phyloP scores from a whole-genome alignment of 1,140 invertebrate species.

The Zaprionus ornatus region DNA sequence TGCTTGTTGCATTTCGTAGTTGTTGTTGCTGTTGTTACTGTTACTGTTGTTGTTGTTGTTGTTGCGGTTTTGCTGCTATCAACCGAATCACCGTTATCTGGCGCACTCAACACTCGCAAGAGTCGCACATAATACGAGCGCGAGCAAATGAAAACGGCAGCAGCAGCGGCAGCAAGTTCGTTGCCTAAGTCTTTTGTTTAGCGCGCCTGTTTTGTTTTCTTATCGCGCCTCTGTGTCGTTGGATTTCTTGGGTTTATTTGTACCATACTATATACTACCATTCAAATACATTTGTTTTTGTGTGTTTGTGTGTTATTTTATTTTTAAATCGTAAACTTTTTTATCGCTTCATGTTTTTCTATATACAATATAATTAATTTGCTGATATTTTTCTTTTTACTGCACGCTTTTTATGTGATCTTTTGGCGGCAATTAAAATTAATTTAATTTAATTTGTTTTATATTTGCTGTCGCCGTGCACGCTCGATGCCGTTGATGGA shows the following conservation, averaged over 20 bases:
- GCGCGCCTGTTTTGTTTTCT: slow-evolving; percentile 29
- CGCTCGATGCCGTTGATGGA: slow-evolving; percentile 47
- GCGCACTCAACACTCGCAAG: slow-evolving; percentile 30
- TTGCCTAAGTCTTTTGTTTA: slow-evolving; percentile 80
- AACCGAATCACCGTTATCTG: slow-evolving; percentile 75
- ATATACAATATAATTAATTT: slow-evolving; percentile 81
- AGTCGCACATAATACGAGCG: slow-evolving; percentile 37
- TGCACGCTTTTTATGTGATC: slow-evolving; percentile 78
- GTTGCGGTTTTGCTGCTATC: slow-evolving; percentile 55
- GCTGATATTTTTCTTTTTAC: slow-evolving; percentile 74
- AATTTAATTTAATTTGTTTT: slow-evolving; percentile 78
- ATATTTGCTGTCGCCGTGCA: slow-evolving; percentile 51
- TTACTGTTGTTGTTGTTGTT: slow-evolving; percentile 17
- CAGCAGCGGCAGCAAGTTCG: slow-evolving; percentile 69
- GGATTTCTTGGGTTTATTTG: slow-evolving; percentile 17
- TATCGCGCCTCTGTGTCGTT: slow-evolving; percentile 43
- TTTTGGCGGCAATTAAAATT: slow-evolving; percentile 77
- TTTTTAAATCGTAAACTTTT: slow-evolving; percentile 68
- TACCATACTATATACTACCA: background rate
- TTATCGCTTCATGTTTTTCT: slow-evolving; percentile 78
- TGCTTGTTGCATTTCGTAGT: slow-evolving; percentile 47
- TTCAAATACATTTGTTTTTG: slow-evolving; percentile 10
- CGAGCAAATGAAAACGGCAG: slow-evolving; percentile 52
- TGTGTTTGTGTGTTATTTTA: slow-evolving; percentile 40
- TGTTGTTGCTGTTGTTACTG: slow-evolving; percentile 31